Evolutionary conservation across 2,797 vertebrate species (phyloP).

Genomic region (Tangara arthus): DNA sequence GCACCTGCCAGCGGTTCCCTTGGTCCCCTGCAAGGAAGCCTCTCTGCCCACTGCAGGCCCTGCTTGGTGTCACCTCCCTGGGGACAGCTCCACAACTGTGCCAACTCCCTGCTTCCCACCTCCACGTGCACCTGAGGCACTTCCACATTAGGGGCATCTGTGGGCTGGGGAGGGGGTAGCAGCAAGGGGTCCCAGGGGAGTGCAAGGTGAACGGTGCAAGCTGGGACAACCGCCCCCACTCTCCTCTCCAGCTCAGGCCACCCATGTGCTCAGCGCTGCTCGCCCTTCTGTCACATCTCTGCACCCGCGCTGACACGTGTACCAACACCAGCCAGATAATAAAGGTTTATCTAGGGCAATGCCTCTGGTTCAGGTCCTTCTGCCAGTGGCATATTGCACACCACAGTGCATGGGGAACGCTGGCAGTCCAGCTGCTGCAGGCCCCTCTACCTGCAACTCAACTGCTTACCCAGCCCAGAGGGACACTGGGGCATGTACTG

Average conservation of each 20-base stretch:
- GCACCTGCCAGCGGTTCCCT: background rate
- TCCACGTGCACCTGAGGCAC: background rate
- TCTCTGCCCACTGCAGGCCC: background rate
- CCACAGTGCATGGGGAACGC: accelerated
- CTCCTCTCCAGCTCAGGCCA: background rate
- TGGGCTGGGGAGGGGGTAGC: background rate
- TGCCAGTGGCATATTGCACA: background rate
- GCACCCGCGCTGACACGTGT: background rate
- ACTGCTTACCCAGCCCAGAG: accelerated
- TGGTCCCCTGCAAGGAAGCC: background rate
- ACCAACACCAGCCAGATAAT: slow-evolving; percentile 56
- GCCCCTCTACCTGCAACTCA: background rate
- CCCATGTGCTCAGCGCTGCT: background rate
- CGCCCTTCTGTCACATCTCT: background rate
- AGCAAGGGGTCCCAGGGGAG: background rate
- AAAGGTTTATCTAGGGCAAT: slow-evolving; percentile 26
- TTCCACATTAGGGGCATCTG: background rate
- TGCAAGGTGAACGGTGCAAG: background rate
- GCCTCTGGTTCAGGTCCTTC: background rate
- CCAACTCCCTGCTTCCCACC: background rate
- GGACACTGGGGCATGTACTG: accelerated
- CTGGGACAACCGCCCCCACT: background rate
- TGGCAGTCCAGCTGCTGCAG: background rate
- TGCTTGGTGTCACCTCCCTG: background rate
- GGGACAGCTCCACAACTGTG: background rate